These are phyloP conservation scores for Antidorcas marsupialis DNA, from an alignment of 2,113 vertebrate species.

Conservation along the genomic window DNA sequence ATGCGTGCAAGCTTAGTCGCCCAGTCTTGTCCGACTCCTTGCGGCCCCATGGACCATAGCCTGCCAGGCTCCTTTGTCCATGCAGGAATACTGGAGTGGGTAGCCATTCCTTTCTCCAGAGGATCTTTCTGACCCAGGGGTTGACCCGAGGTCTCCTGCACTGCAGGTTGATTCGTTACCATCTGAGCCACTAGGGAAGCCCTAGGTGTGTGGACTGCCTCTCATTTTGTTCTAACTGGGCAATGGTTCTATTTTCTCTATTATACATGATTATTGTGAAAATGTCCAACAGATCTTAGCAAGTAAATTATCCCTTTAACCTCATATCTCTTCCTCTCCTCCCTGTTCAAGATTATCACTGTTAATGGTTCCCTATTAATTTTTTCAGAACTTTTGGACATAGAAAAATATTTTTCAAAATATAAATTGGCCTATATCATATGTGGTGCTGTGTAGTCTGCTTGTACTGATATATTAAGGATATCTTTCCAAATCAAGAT, in stretches of 20 bases:
- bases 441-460: not conserved
- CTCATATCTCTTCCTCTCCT: not conserved
- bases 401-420: not conserved
- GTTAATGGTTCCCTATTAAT: not conserved
- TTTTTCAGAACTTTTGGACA: not conserved
- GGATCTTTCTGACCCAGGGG: not conserved
- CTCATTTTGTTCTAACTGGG: not conserved
- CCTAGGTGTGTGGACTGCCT: not conserved
- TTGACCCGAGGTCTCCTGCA: not conserved
- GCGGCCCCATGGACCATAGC: rapidly evolving
- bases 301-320: not conserved
- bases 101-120: not conserved
- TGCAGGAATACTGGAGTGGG: not conserved
- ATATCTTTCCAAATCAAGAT: not conserved
- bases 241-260: not conserved
- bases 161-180: not conserved
- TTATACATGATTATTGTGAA: not conserved
- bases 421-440: not conserved
- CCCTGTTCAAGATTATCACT: not conserved
- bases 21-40: not conserved
- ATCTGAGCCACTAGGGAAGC: not conserved
- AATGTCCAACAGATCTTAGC: not conserved
- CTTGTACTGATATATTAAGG: not conserved
- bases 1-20: not conserved
- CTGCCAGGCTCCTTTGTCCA: not conserved